Evolutionary conservation across 2,113 vertebrate species (phyloP), one percentile per base, ranked within the genome.

Genomic region (Tonatia bakeri): DNA sequence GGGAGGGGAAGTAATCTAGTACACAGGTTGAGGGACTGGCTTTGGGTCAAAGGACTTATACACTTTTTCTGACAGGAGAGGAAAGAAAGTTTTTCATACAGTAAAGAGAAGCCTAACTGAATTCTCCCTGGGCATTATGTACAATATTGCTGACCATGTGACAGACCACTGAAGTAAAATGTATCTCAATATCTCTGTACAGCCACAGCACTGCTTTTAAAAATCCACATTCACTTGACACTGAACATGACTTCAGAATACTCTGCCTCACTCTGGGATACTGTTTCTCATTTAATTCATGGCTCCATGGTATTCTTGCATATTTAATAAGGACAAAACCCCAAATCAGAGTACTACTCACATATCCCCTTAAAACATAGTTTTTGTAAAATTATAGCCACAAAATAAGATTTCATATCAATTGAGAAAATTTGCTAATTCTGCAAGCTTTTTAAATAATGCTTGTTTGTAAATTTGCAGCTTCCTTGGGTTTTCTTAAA

Each of bases 401-500:
- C 4, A 94, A 80, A 92, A 77, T 59, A 76, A 45, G 11, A 85
- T 91, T 87, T 89, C 3, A 56, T 79, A 22, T 95, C 52, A 82
- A n/a, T 2, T 75, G 31, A 91, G 26, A 73, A 95, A 61, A 72
- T 85, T 38, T 82, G 24, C 28, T 82, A 82, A 65, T 56, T 96
- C 77, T 81, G 9, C 24, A 65, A 70, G 24, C 16, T 90, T 93
- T 96, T 79, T 9, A 95, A 95, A 91, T 61, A 92, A 84, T 80
- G 20, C 2, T 79, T 64, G 8, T 95, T 96, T 94, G 14, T 82
- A 88, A 94, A 96, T 40, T 72, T 28, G 82, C 9, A 85, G 12
- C 10, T 91, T 3, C 5, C 12, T 86, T 52, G 20, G 17, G 77
- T 95, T 94, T 94, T 77, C 40, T 43, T 1, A 81, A 94, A 84